Evolutionary conservation across 2,888 invertebrate genomes (phyloP).

Genomic region (Melinopterus prodromus): DNA sequence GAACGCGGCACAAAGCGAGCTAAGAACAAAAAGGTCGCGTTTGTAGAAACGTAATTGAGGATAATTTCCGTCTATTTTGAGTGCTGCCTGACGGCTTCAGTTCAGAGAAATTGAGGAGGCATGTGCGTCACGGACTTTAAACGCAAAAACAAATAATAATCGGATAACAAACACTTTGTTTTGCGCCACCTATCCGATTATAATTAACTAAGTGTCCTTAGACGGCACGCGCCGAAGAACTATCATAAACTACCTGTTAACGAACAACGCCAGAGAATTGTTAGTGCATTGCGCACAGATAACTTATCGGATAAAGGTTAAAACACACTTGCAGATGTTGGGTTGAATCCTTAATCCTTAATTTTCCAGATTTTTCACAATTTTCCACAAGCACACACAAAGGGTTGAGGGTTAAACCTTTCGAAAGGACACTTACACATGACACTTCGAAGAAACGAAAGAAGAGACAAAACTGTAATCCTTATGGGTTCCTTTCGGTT

Average conservation of each 20-base stretch:
- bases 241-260: background rate
- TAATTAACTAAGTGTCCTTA: background rate
- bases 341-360: background rate
- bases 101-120: background rate
- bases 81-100: background rate
- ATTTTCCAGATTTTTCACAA: background rate
- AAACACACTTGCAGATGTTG: background rate
- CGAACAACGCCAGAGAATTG: background rate
- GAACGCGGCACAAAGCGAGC: background rate
- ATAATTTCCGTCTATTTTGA: background rate
- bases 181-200: background rate
- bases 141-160: background rate
- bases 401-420: background rate
- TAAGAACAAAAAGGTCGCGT: background rate
- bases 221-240: background rate
- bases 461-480: background rate
- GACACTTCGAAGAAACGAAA: background rate
- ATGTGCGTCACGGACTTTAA: background rate
- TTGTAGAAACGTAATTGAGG: background rate
- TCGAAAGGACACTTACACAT: background rate
- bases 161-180: background rate
- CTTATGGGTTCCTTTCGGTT: background rate
- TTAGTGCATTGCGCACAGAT: too few species aligned
- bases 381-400: background rate
- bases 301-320: background rate